Conservation (phyloP, 2,888 invertebrate genomes). For the Limnephilus rhombicus region DNA sequence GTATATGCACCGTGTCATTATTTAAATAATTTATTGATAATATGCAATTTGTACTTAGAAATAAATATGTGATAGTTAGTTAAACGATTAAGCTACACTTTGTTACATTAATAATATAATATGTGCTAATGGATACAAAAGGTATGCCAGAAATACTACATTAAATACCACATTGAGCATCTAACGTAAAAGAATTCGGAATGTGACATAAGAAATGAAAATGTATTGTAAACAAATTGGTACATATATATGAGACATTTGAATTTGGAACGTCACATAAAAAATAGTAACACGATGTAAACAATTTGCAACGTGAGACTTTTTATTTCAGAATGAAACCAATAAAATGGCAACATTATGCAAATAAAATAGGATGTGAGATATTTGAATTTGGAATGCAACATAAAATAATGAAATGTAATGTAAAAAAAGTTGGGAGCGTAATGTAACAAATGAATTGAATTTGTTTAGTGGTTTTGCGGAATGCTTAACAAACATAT, state of each 20-base stretch:
- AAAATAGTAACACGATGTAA: background rate
- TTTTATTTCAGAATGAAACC: background rate
- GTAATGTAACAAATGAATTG: conserved; percentile 10
- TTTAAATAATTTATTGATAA: conserved; percentile 6
- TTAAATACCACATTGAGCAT: background rate
- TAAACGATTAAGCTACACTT: conserved; percentile 24
- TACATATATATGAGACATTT: background rate
- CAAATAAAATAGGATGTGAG: background rate
- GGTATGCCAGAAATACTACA: background rate
- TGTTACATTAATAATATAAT: conserved; percentile 34
- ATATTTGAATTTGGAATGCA: background rate
- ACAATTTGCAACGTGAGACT: background rate
- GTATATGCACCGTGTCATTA: conserved; percentile 41
- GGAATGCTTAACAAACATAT: conserved; percentile 66
- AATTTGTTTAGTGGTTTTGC: conserved; percentile 59
- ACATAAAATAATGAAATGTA: background rate
- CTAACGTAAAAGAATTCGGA: background rate
- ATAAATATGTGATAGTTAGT: conserved; percentile 62
- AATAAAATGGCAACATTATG: background rate
- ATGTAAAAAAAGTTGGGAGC: background rate
- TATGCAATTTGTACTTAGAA: conserved; percentile 58
- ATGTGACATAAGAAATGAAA: background rate
- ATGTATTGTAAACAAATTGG: background rate
- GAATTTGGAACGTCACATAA: background rate
- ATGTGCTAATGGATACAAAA: conserved; percentile 16